Percentiles rank a stretch among this genome's conserved stretches.
These are phyloP conservation scores for Alsophila aescularia DNA, from an alignment of 2,888 invertebrate species.

Conservation along the genomic window DNA sequence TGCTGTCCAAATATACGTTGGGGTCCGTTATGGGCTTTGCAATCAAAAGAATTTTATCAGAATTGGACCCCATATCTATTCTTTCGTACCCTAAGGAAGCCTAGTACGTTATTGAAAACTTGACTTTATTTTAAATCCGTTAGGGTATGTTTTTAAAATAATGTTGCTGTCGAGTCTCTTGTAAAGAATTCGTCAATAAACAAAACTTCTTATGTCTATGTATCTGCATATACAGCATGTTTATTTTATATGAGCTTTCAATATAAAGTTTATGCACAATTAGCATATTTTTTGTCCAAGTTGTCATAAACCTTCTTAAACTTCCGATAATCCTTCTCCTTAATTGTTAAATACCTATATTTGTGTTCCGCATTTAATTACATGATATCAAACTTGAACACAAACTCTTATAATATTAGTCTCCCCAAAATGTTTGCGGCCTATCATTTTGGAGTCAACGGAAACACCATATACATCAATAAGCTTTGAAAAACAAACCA, in stretches of 20 bases:
- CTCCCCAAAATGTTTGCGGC: too few relatives aligned
- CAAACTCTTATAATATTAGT: too few relatives aligned
- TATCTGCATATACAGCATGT: constrained; percentile 54
- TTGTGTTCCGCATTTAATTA: too few relatives aligned
- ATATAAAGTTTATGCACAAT: too few relatives aligned
- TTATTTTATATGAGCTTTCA: not conserved
- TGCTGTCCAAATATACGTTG: constrained; percentile 84
- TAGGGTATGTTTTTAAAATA: constrained; percentile 38
- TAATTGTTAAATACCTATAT: too few relatives aligned
- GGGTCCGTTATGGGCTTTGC: constrained; percentile 78
- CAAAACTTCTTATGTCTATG: constrained; percentile 66
- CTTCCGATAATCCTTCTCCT: too few relatives aligned
- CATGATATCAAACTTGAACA: too few relatives aligned
- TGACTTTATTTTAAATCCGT: constrained; percentile 19
- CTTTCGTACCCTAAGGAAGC: constrained; percentile 66
- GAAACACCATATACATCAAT: constrained; percentile 55
- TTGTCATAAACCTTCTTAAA: too few relatives aligned
- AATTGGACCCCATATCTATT: constrained; percentile 81
- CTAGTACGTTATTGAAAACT: constrained; percentile 32
- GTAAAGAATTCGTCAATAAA: constrained; percentile 77
- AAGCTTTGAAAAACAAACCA: constrained; percentile 60
- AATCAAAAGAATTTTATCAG: constrained; percentile 77
- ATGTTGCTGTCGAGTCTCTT: constrained; percentile 68
- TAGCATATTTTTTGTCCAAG: not conserved
- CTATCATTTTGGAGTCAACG: not conserved